A percentile compares a stretch with the other conserved stretches of the same genome.
Evolutionary conservation across 2,888 invertebrate genomes (phyloP).

Genomic region (Drosophila subquinaria): DNA sequence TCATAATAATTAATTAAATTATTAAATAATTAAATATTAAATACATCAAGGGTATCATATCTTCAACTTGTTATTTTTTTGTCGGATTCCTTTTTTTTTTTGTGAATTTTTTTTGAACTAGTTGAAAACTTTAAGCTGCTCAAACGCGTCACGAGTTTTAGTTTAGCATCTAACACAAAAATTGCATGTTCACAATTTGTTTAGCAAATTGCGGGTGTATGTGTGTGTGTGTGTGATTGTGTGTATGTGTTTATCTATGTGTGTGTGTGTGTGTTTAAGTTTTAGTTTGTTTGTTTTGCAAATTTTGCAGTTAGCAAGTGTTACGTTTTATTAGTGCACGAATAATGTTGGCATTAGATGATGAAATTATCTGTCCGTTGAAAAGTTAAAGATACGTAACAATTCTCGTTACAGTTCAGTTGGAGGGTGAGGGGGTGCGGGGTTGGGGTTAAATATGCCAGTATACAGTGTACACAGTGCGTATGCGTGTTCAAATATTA

Average conservation of each 20-base stretch:
- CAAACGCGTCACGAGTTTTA: slow-evolving; percentile 70
- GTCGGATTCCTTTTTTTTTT: too few relatives aligned
- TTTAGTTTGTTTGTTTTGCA: slow-evolving; percentile 50
- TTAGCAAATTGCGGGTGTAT: slow-evolving; percentile 36
- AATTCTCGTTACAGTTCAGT: slow-evolving; percentile 14
- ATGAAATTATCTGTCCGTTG: slow-evolving; percentile 36
- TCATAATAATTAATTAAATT: too few relatives aligned
- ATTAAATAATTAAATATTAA: too few relatives aligned
- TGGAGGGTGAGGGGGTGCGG: background rate
- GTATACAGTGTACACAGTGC: slow-evolving; percentile 25
- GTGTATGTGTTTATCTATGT: background rate
- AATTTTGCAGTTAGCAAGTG: slow-evolving; percentile 56
- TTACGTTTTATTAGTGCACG: slow-evolving; percentile 46
- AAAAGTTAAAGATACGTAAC: slow-evolving; percentile 19
- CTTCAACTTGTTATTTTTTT: too few relatives aligned
- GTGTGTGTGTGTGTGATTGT: slow-evolving; percentile 1
- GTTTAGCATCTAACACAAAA: slow-evolving; percentile 61
- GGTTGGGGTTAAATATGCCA: background rate
- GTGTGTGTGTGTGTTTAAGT: slow-evolving; percentile 22
- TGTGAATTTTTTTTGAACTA: slow-evolving; percentile 8
- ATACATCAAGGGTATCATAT: too few relatives aligned
- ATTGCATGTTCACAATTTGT: slow-evolving; percentile 58
- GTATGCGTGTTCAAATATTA: slow-evolving; percentile 53
- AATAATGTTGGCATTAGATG: slow-evolving; percentile 28
- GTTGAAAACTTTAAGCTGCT: slow-evolving; percentile 21